Evolutionary conservation across 2,888 invertebrate species (phyloP).

Genomic region (Xanthia icteritia): DNA sequence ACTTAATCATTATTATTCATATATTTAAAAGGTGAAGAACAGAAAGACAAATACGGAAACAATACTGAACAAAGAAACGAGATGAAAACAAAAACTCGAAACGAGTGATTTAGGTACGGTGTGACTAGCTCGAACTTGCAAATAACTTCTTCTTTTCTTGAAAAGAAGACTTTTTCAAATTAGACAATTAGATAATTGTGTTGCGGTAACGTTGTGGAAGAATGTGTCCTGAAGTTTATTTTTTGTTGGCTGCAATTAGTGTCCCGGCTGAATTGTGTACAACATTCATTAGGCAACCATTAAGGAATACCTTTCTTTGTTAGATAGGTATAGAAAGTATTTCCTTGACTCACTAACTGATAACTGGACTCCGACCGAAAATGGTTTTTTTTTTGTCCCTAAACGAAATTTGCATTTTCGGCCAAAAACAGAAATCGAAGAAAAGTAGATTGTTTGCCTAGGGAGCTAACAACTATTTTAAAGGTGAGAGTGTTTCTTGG

Average conservation of each 20-base stretch:
- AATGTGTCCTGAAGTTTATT: constrained; percentile 14
- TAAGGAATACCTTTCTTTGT: not conserved
- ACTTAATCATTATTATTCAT: not conserved
- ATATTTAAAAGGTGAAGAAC: not conserved
- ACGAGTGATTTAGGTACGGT: not conserved
- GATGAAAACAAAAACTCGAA: constrained; percentile 7
- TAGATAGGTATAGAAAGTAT: not conserved
- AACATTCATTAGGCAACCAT: constrained; percentile 25
- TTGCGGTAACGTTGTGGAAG: constrained; percentile 1
- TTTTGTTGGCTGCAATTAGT: constrained; percentile 40
- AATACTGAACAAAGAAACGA: constrained; percentile 1
- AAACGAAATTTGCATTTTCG: not conserved
- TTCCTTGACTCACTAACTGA: not conserved
- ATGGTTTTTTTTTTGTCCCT: rapidly evolving
- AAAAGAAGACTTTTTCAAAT: constrained; percentile 38
- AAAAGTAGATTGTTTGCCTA: too few species aligned
- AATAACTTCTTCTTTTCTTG: constrained; percentile 19
- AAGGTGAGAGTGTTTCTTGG: too few species aligned
- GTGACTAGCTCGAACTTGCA: not conserved
- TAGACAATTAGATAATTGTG: constrained; percentile 38
- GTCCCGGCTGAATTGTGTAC: constrained; percentile 3
- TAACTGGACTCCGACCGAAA: not conserved
- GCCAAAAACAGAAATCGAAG: too few species aligned
- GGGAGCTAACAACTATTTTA: too few species aligned
- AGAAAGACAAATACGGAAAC: not conserved